Percentiles rank a stretch among this genome's conserved stretches.
Evolutionary conservation across 1,140 invertebrate species (phyloP).

Genomic region (Magallana gigas): DNA sequence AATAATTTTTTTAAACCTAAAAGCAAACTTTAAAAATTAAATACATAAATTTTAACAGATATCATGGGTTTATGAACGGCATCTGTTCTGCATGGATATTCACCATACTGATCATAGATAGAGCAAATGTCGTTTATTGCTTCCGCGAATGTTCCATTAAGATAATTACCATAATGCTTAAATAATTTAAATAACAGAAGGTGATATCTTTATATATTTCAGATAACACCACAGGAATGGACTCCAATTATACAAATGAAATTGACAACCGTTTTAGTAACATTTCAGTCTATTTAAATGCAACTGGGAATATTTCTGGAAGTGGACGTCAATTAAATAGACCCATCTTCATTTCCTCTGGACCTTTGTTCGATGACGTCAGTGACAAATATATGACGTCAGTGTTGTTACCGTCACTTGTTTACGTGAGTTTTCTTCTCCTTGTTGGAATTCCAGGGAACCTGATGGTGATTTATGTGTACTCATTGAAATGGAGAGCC

Average conservation of each 20-base stretch:
- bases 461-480: constrained; percentile 52
- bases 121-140: too few species aligned
- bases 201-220: background rate
- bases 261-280: background rate
- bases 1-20: too few species aligned
- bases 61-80: too few species aligned
- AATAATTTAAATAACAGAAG: too few species aligned
- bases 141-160: too few species aligned
- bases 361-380: background rate
- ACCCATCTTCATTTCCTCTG: constrained; percentile 25
- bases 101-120: too few species aligned
- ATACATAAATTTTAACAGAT: too few species aligned
- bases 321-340: background rate
- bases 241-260: constrained; percentile 8
- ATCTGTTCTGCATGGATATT: too few species aligned
- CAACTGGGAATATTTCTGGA: background rate
- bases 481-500: constrained; percentile 49
- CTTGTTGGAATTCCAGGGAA: constrained; percentile 54
- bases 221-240: background rate
- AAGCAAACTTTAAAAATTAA: too few species aligned
- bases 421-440: constrained; percentile 53
- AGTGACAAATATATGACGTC: background rate
- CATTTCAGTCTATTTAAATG: background rate
- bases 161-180: too few species aligned
- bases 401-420: constrained; percentile 40